These are phyloP conservation scores for Eristalis arbustorum DNA, from an alignment of 2,888 invertebrate species.

Conservation along the genomic window DNA sequence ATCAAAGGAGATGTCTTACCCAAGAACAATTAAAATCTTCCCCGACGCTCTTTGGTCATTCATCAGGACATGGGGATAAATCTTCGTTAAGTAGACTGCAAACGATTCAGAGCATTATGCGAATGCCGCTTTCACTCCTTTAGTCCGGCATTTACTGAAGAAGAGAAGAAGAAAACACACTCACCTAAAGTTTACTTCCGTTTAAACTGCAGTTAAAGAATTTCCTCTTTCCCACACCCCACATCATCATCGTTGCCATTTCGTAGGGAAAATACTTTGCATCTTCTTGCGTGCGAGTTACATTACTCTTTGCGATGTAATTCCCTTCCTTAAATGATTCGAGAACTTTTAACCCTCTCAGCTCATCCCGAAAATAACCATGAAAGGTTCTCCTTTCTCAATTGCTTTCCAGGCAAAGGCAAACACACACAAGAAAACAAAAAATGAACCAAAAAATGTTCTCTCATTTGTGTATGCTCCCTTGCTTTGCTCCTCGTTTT, in stretches of 20 bases:
- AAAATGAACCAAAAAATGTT: background rate
- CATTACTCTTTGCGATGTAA: conserved; percentile 58
- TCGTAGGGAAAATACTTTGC: conserved; percentile 10
- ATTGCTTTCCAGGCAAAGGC: background rate
- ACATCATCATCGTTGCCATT: background rate
- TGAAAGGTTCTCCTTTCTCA: background rate
- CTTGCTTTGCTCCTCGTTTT: background rate
- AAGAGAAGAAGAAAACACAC: background rate
- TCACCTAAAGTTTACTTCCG: background rate
- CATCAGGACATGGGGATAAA: background rate
- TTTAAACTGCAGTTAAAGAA: conserved; percentile 47
- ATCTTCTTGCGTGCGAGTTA: conserved; percentile 16
- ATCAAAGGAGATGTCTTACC: no score
- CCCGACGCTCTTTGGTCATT: background rate
- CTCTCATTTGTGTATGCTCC: conserved; percentile 21
- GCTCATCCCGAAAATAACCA: background rate
- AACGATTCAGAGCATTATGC: conserved; percentile 32
- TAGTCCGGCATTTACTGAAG: background rate
- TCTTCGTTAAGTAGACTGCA: conserved; percentile 20
- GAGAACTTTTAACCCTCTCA: conserved; percentile 40
- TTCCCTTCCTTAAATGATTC: conserved; percentile 52
- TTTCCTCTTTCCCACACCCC: background rate
- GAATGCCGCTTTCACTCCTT: conserved; percentile 16
- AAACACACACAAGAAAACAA: background rate
- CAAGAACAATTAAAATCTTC: background rate